Evolutionary conservation across 2,113 vertebrate genomes (phyloP), one percentile per base, ranked within the genome.

Genomic region (Leucosticte australis): DNA sequence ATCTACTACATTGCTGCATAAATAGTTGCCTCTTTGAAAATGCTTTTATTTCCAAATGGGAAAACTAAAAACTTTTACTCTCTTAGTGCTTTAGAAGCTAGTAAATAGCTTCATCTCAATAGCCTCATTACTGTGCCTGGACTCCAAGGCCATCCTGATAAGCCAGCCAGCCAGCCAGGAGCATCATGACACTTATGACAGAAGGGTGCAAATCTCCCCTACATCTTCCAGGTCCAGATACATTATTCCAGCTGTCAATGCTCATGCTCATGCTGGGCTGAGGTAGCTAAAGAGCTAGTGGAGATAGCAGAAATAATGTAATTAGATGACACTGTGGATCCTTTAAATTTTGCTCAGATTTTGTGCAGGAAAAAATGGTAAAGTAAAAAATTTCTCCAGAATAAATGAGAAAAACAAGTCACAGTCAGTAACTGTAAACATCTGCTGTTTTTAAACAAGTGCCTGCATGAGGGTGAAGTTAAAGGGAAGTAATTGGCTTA

Each of bases 381-480:
- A 91, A 31, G 30, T 23, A 85, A 75, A 59, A 83, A 46, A 59
- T 44, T 37, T 57, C 68, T 39, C 31, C 73, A 90, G 50, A 88
- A 57, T 69, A 85, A 95, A 88, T 39, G 30, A 93, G 76, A 41
- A 56, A 90, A 86, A 83, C 52, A 83, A 90, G 82, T 55, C 55
- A 74, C 19, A 77, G 69, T 46, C 81, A 67, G 63, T 76, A 95
- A 94, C 55, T 69, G 68, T 89, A 96, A 96, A 93, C 79, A 95
- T 63, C 77, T 70, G 71, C 50, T 24, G 9, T 46, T 94, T 89
- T 94, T 81, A 96, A 90, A 86, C 71, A 95, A 88, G 71, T 57
- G 76, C 23, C 88, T 83, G 79, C 64, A 90, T 16, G 41, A 90
- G 37, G 41, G 33, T 63, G 71, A 94, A 91, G 92, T 62, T 92